Conservation (phyloP, 1,140 invertebrate species). For the Drosophila seguyi region DNA sequence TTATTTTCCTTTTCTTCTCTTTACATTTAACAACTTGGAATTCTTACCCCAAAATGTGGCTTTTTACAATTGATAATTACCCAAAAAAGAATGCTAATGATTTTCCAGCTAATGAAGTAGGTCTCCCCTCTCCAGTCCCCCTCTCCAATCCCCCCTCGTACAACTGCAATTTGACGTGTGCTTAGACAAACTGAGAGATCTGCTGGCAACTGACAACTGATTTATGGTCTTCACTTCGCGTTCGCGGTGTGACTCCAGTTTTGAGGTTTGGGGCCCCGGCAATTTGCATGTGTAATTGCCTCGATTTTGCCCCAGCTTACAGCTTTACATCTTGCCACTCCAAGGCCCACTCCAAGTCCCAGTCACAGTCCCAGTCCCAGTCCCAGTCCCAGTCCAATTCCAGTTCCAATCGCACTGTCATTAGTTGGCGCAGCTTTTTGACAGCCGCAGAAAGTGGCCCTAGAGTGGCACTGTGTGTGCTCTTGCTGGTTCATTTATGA, state of each 20-base stretch:
- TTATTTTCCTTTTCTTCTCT: neutral
- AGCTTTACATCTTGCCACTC: slow-evolving; percentile 38
- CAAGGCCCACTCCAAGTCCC: too few species aligned
- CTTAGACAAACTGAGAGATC: slow-evolving; percentile 48
- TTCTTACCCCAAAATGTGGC: neutral
- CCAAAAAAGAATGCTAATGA: slow-evolving; percentile 19
- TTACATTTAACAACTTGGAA: too few species aligned
- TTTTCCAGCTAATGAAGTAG: slow-evolving; percentile 28
- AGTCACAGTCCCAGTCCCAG: neutral
- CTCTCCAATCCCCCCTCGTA: neutral
- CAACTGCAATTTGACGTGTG: slow-evolving; percentile 38
- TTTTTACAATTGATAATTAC: slow-evolving; percentile 20
- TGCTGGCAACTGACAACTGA: slow-evolving; percentile 51
- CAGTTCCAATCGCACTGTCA: slow-evolving; percentile 50
- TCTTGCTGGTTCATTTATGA: slow-evolving; percentile 51
- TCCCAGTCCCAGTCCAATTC: slow-evolving; percentile 21
- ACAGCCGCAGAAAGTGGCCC: slow-evolving; percentile 53
- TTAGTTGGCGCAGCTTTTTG: slow-evolving; percentile 54
- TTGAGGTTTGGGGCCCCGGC: slow-evolving; percentile 25
- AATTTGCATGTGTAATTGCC: slow-evolving; percentile 66
- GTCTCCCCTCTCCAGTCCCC: slow-evolving; percentile 1
- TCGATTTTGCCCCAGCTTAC: slow-evolving; percentile 26
- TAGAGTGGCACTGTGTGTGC: slow-evolving; percentile 6
- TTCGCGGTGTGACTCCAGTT: slow-evolving; percentile 36
- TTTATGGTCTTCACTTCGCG: slow-evolving; percentile 45